These are phyloP conservation scores for Motacilla tschutschensis DNA, from an alignment of 2,113 vertebrate species.

Conservation along the genomic window DNA sequence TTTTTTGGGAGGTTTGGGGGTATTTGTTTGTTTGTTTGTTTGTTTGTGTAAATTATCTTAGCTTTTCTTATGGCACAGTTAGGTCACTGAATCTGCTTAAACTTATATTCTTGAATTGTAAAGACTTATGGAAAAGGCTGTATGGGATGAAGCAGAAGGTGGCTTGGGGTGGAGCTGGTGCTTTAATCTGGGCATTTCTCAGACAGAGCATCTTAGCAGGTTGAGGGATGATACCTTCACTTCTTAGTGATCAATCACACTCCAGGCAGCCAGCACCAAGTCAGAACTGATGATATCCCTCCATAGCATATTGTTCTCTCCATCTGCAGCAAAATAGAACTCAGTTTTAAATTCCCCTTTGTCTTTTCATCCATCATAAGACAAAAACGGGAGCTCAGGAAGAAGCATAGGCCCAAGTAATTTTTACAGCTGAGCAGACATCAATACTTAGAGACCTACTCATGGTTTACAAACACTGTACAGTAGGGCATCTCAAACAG, in stretches of 20 bases:
- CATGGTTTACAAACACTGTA: conserved; percentile 31
- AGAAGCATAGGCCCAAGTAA: neutral
- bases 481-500: neutral
- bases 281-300: conserved; percentile 1
- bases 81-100: neutral
- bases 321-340: neutral
- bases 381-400: neutral
- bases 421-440: conserved; percentile 15
- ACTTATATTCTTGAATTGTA: neutral
- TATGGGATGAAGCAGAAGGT: neutral
- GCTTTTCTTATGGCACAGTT: neutral
- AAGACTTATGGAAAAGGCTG: neutral
- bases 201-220: neutral
- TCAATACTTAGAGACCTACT: conserved; percentile 34
- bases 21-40: neutral
- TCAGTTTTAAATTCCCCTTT: neutral
- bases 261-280: neutral
- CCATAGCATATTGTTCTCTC: neutral
- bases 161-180: rapidly evolving
- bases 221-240: neutral
- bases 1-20: neutral
- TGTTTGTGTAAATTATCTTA: neutral
- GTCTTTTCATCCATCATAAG: neutral
- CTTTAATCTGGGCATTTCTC: neutral
- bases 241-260: conserved; percentile 11